Conservation (phyloP, 2,888 invertebrate species). For the Gandaritis pyraliata region DNA sequence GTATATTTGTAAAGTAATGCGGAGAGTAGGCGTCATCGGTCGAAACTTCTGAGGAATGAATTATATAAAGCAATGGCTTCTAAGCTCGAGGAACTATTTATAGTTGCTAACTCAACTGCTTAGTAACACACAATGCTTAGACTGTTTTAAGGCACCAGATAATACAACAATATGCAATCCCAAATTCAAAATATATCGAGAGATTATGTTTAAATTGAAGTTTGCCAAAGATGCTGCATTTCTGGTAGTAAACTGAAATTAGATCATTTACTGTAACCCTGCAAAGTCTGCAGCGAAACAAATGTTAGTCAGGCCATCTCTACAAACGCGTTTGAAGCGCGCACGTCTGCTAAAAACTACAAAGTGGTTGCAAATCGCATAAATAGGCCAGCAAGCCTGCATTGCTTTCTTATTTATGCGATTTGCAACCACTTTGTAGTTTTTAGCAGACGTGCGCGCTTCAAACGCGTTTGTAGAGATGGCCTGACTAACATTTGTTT, state of each 20-base stretch:
- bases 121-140: constrained; percentile 24
- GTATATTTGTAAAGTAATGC: constrained; percentile 21
- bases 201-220: constrained; percentile 6
- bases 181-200: too few relatives aligned
- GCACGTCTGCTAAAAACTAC: constrained; percentile 2
- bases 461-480: constrained; percentile 13
- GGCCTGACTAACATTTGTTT: neutral
- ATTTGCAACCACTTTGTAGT: constrained; percentile 6
- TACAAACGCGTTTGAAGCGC: constrained; percentile 14
- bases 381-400: constrained; percentile 22
- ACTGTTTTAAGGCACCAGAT: constrained; percentile 12
- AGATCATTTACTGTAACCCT: neutral
- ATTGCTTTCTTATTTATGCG: constrained; percentile 20
- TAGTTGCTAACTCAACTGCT: constrained; percentile 32
- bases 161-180: constrained; percentile 6
- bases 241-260: constrained; percentile 3
- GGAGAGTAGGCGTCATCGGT: constrained; percentile 26
- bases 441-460: constrained; percentile 3
- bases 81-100: constrained; percentile 49
- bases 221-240: neutral
- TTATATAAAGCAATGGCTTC: constrained; percentile 46
- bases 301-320: neutral
- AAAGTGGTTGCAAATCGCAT: constrained; percentile 9
- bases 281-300: neutral
- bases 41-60: constrained; percentile 38